These are phyloP conservation scores for Myotis myotis DNA, from an alignment of 2,797 vertebrate species.

Conservation along the genomic window DNA sequence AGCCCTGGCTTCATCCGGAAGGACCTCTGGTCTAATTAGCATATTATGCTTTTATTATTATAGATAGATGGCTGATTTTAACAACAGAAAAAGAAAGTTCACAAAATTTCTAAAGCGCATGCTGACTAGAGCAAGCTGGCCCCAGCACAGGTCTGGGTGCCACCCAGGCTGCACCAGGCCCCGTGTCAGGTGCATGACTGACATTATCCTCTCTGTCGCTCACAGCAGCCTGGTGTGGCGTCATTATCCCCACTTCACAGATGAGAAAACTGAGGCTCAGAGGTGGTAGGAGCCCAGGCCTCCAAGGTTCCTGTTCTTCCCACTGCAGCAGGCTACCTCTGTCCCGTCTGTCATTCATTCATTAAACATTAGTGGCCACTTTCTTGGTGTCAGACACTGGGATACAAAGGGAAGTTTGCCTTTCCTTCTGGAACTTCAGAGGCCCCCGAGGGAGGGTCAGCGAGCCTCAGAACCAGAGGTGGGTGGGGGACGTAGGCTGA, in stretches of 20 bases:
- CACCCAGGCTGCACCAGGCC: not conserved
- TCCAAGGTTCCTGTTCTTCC: not conserved
- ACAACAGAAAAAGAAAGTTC: not conserved
- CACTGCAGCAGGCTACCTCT: not conserved
- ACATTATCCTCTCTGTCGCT: not conserved
- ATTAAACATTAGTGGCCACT: not conserved
- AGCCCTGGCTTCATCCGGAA: too few relatives aligned
- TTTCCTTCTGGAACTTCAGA: not conserved
- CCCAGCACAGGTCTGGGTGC: not conserved
- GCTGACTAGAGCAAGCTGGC: not conserved
- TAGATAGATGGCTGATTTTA: not conserved
- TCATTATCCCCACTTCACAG: not conserved
- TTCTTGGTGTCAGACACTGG: not conserved
- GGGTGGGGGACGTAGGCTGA: not conserved
- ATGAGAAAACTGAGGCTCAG: not conserved
- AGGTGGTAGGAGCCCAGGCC: not conserved
- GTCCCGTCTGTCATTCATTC: not conserved
- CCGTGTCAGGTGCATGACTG: not conserved
- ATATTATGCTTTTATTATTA: too few relatives aligned
- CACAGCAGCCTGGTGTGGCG: not conserved
- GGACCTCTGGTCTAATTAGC: too few relatives aligned
- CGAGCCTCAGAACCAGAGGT: not conserved
- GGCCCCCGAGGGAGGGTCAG: not conserved
- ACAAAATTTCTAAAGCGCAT: not conserved
- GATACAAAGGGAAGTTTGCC: not conserved